Conservation (phyloP, 2,797 vertebrate species). For the Acomys russatus region DNA sequence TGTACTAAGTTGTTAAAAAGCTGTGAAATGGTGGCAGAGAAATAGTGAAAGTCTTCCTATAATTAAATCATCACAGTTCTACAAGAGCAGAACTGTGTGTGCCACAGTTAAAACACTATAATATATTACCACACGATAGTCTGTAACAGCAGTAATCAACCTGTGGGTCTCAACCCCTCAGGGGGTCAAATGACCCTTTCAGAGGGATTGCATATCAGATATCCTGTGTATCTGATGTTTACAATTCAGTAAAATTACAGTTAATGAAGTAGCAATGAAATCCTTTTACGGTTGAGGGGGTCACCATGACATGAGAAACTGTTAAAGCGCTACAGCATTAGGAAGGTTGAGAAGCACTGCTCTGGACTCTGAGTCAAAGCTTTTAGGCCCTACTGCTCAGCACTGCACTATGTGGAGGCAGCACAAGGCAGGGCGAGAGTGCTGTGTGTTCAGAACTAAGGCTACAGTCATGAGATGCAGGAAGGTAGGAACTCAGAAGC, state of each 20-base stretch:
- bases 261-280: not conserved
- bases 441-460: not conserved
- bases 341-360: not conserved
- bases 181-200: not conserved
- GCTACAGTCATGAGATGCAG: not conserved
- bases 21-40: not conserved
- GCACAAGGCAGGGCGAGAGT: not conserved
- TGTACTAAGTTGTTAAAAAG: not conserved
- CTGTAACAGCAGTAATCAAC: not conserved
- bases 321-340: not conserved
- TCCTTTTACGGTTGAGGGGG: not conserved
- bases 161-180: not conserved
- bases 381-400: too few relatives aligned
- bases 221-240: not conserved
- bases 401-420: not conserved
- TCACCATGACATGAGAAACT: not conserved
- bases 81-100: not conserved
- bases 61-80: not conserved
- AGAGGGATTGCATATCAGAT: not conserved
- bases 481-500: not conserved
- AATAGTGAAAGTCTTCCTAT: not conserved
- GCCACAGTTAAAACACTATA: not conserved
- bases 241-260: not conserved
- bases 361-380: not conserved
- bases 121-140: not conserved